phyloP scores from a whole-genome alignment of 92 coral and sea anemone species.

The Micromussa lordhowensis region DNA sequence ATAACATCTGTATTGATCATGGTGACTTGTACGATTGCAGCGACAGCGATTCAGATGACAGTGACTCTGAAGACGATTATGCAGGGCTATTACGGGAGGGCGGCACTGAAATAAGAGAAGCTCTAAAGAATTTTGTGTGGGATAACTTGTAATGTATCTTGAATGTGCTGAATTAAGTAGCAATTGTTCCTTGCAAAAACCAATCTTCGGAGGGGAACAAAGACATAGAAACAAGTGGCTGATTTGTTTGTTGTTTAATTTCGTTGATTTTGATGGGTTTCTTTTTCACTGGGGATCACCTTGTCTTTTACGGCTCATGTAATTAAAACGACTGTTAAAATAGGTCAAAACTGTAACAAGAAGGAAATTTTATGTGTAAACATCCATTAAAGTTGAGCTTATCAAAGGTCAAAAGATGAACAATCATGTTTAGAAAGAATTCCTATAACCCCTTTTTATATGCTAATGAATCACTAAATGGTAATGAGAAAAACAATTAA shows the following conservation, averaged over 20 bases:
- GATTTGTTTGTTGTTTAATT: constrained; percentile 12
- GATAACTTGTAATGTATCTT: constrained; percentile 1
- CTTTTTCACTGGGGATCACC: constrained; percentile 12
- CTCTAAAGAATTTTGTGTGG: constrained; percentile 47
- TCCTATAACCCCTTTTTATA: too few species aligned
- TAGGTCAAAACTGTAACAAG: too few species aligned
- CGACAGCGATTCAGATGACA: constrained; percentile 36
- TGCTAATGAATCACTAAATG: too few species aligned
- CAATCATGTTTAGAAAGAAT: too few species aligned
- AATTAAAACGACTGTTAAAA: neutral
- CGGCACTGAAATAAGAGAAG: constrained; percentile 51
- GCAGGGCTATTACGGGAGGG: constrained; percentile 32
- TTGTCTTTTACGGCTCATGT: constrained; percentile 15
- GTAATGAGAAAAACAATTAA: too few species aligned
- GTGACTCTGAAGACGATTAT: constrained; percentile 43
- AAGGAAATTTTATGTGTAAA: too few species aligned
- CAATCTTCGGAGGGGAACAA: too few species aligned
- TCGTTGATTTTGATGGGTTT: neutral
- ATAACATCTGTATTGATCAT: constrained; percentile 50
- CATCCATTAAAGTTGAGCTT: too few species aligned
- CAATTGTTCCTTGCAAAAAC: too few species aligned
- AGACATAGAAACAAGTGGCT: too few species aligned
- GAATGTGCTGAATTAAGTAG: too few species aligned
- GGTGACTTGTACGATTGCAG: constrained; percentile 40
- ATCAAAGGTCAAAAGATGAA: too few species aligned